A percentile compares a stretch with the other conserved stretches of the same genome.
phyloP scores from a whole-genome alignment of 2,113 vertebrate species.

The Pyxicephalus adspersus region DNA sequence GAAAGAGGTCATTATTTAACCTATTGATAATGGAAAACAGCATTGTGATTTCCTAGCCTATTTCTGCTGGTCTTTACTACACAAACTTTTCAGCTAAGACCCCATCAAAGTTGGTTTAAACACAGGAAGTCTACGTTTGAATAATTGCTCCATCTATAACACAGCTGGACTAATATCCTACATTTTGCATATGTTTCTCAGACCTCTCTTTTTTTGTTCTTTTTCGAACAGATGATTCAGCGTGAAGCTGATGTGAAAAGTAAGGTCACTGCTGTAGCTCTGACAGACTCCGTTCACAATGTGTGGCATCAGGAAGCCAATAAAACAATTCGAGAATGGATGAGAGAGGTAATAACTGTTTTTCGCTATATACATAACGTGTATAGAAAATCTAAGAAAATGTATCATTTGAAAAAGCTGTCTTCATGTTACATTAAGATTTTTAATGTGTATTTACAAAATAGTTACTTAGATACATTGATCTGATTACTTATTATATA shows the following conservation, averaged over 20 bases:
- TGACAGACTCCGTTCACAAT: slow-evolving; percentile 97
- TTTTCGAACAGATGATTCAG: slow-evolving; percentile 89
- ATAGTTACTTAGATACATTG: too few relatives aligned
- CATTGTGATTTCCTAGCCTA: background rate
- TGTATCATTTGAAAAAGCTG: background rate
- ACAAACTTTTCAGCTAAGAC: slow-evolving; percentile 11
- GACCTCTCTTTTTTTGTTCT: slow-evolving; percentile 62
- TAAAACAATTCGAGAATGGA: slow-evolving; percentile 93
- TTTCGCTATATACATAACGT: background rate
- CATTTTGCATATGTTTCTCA: slow-evolving; percentile 55
- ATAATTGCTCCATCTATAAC: slow-evolving; percentile 37
- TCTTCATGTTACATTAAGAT: too few relatives aligned
- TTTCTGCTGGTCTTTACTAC: background rate
- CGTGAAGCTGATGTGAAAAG: slow-evolving; percentile 91
- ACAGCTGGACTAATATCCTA: slow-evolving; percentile 49
- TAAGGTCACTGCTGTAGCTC: slow-evolving; percentile 89
- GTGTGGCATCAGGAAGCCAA: slow-evolving; percentile 95
- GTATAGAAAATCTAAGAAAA: background rate
- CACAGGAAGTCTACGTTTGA: slow-evolving; percentile 28
- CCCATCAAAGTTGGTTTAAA: slow-evolving; percentile 22
- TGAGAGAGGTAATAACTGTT: slow-evolving; percentile 86
- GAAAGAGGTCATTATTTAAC: too few relatives aligned
- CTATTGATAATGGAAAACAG: background rate
- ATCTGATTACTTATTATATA: too few relatives aligned
- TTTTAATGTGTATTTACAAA: too few relatives aligned